Evolutionary conservation across 2,888 invertebrate species (phyloP), one percentile per base, ranked within the genome.

Genomic region (Nowickia ferox): DNA sequence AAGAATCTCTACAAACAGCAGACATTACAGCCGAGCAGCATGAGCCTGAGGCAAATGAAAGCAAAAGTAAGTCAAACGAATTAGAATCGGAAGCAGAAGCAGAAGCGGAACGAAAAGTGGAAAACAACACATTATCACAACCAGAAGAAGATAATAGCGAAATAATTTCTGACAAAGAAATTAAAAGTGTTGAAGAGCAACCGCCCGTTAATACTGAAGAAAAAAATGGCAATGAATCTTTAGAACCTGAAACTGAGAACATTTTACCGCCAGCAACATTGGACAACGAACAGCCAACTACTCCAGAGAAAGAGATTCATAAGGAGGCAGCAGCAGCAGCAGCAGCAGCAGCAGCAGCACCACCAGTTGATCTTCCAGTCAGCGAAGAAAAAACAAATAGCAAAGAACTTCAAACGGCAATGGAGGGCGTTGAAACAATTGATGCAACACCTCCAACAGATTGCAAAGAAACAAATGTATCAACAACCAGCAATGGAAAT

Each of bases 71-170:
- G 55, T 38, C 22, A 55, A 74, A 84, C 42, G 80, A 82, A 4
- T 38, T 61, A 40, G 84, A 87, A 48, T 53, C 76, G 9, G 77
- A 87, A 65, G 81, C 83, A 8, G 84, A 42, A 42, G 10, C 17
- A 10, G 51, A 66, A 51, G 15, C 22, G 22, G 38, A 88, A 51
- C 48, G 83, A 53, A 85, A 87, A 84, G 83, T 86, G n/a, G 86
- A 75, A 57, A 6, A 30, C n/a, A 38, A 68, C 81, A 75, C 53
- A 61, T 87, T 30, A 1, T 46, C 80, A 22, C 19, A 63, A 40
- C 9, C 44, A 10, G n/a, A 17, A 59, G 6, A 57, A 53, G 38
- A 53, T 0, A 68, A 63, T 44, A 40, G 40, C 8, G 53, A 57
- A 13, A 44, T 51, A 11, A 72, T 42, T 19, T 11, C 11, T 9